Base-by-base conservation (phyloP, 2,797 vertebrate species). In the Craterocephalus amniculus region DNA sequence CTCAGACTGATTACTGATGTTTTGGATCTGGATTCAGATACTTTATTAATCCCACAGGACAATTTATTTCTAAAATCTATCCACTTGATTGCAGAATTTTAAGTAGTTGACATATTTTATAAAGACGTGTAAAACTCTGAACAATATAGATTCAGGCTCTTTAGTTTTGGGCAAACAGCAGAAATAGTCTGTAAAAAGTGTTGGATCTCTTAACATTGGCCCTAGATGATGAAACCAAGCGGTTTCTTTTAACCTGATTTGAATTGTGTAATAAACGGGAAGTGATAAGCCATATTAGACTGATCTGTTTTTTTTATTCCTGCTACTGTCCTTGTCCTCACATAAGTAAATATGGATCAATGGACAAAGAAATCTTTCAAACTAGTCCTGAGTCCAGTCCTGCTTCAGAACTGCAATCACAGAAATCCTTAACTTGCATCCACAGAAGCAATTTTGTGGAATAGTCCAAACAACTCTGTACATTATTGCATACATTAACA, bases 211-310 rank as follows among this genome's bases (percentile, higher is more conserved):
- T 29, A 27, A 63, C 45, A 35, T 12, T 29, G 6, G 14, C 29
- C 6, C 43, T 31, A 2, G 4, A 4, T 34, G 27, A 59, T 22
- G 3, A 52, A 29, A 14, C 34, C 12, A 58, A 48, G 22, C 1
- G 0, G 49, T 29, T 27, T 16, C 18, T 63, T 74, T 70, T 65
- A 52, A 54, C 26, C 20, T 49, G 40, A 74, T 78, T 78, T 61
- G 68, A 72, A 63, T 56, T 11, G 18, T 70, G 35, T 52, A 43
- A 9, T 43, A 54, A 59, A 58, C 8, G 48, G 72, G 63, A 81
- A 80, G 49, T 69, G 63, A 78, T 80, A 74, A 83, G 85, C 86
- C 84, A 87, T 88, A 85, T 69, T 59, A 31, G 74, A 68, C 64
- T 43, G 55, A 65, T 61, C 69, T 74, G 55, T 70, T 65, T 11